phyloP scores from a whole-genome alignment of 2,888 invertebrate genomes.

The Ochropleura leucogaster region DNA sequence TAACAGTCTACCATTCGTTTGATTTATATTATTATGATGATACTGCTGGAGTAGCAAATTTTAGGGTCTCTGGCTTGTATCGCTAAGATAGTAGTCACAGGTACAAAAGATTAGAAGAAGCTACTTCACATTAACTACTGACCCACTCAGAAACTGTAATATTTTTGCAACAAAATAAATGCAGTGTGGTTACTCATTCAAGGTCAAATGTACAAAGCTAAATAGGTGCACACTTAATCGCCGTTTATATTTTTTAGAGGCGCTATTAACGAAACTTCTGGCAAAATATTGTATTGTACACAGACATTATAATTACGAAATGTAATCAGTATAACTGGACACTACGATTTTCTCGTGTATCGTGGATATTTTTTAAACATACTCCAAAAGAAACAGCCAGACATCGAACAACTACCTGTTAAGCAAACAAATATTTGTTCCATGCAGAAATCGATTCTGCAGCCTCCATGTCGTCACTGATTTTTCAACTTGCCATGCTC shows the following conservation, averaged over 20 bases:
- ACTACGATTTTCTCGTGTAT: no score
- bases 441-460: no score
- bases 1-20: no score
- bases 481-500: background rate
- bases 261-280: background rate
- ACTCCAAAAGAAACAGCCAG: no score
- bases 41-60: no score
- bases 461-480: no score
- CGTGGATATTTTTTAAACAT: no score
- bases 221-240: background rate
- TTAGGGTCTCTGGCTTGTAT: no score
- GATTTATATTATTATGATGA: no score
- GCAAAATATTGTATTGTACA: background rate
- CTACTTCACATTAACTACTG: slow-evolving; percentile 43
- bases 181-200: background rate
- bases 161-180: slow-evolving; percentile 44
- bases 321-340: background rate
- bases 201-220: background rate
- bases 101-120: slow-evolving; percentile 34
- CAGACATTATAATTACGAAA: background rate
- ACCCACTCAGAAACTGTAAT: background rate
- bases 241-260: background rate
- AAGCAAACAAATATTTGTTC: no score
- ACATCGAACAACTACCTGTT: no score
- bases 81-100: slow-evolving; percentile 8